These are phyloP conservation scores for Tortrix viridana DNA, from an alignment of 2,888 invertebrate species.

Conservation along the genomic window DNA sequence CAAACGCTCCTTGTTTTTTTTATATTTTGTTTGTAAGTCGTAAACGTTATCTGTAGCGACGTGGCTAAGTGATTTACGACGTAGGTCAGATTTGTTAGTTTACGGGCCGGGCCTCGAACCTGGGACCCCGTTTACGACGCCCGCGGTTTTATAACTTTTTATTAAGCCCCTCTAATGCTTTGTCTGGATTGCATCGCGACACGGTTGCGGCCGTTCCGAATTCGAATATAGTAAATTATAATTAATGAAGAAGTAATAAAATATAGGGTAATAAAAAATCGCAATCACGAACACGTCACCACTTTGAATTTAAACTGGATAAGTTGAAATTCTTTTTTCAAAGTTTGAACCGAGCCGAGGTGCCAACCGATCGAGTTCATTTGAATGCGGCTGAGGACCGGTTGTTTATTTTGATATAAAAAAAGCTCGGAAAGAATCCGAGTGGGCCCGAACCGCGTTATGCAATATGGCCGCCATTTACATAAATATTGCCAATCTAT, in stretches of 20 bases:
- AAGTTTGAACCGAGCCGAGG: conserved; percentile 43
- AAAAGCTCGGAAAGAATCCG: conserved; percentile 37
- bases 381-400: conserved; percentile 65
- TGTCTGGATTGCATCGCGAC: conserved; percentile 21
- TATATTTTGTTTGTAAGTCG: conserved; percentile 69
- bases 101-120: conserved; percentile 72
- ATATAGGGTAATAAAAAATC: neutral
- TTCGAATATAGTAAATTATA: conserved; percentile 7
- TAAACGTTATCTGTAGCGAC: conserved; percentile 79
- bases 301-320: neutral
- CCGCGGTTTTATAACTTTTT: conserved; percentile 70
- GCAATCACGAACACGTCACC: neutral
- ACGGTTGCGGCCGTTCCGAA: conserved; percentile 18
- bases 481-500: conserved; percentile 39
- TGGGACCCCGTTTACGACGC: conserved; percentile 74
- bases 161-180: conserved; percentile 52
- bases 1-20: conserved; percentile 45
- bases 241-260: neutral
- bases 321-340: conserved; percentile 1
- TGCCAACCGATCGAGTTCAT: conserved; percentile 67
- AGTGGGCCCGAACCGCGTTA: conserved; percentile 25
- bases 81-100: conserved; percentile 82
- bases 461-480: conserved; percentile 36
- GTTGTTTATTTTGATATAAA: conserved; percentile 58
- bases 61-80: conserved; percentile 83